Evolutionary conservation across 2,113 vertebrate genomes (phyloP).

Genomic region (Cavia aperea): DNA sequence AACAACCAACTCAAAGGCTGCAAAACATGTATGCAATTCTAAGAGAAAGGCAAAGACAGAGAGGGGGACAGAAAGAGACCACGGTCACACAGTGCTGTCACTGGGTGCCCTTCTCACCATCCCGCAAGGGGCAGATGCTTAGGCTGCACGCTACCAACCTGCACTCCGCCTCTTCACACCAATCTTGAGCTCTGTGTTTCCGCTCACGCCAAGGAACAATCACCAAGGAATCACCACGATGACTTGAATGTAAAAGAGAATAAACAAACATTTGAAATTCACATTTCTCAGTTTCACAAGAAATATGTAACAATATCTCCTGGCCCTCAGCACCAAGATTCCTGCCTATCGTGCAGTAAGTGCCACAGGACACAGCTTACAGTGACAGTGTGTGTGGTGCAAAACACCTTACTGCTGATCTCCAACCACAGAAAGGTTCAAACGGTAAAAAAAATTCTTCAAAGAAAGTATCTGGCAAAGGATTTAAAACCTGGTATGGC

Average conservation of each 20-base stretch:
- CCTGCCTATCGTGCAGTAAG: background rate
- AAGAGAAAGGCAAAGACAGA: background rate
- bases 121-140: fast-evolving
- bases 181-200: slow-evolving; percentile 90
- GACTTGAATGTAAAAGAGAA: slow-evolving; percentile 68
- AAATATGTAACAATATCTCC: background rate
- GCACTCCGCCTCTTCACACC: slow-evolving; percentile 86
- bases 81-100: fast-evolving
- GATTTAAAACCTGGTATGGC: background rate
- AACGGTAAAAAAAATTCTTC: background rate
- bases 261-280: background rate
- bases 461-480: background rate
- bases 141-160: slow-evolving; percentile 56
- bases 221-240: slow-evolving; percentile 74
- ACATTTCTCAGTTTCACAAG: background rate
- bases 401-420: background rate
- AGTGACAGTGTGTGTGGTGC: background rate
- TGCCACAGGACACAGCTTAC: background rate
- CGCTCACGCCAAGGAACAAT: slow-evolving; percentile 90
- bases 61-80: background rate
- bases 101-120: fast-evolving
- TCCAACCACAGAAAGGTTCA: background rate
- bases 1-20: background rate
- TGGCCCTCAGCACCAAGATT: background rate
- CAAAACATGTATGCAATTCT: background rate